phyloP scores from a whole-genome alignment of 2,888 invertebrate species.

The Smittia aterrima region DNA sequence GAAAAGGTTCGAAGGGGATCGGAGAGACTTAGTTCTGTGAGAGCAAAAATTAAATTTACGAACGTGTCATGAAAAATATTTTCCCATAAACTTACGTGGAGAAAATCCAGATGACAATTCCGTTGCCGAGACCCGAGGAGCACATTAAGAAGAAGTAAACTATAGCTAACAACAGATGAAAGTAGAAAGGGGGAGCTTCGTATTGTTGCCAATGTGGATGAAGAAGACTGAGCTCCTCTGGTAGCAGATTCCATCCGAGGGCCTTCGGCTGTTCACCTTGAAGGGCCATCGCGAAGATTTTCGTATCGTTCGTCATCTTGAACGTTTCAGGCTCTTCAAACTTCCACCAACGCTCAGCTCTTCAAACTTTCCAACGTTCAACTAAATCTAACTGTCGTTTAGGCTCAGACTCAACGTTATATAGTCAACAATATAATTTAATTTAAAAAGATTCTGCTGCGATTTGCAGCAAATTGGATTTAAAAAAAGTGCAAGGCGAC shows the following conservation, averaged over 20 bases:
- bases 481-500: no score
- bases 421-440: background rate
- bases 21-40: slow-evolving; percentile 64
- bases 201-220: slow-evolving; percentile 63
- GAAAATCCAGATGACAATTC: slow-evolving; percentile 71
- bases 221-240: slow-evolving; percentile 63
- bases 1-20: slow-evolving; percentile 69
- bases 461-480: no score
- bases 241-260: slow-evolving; percentile 69
- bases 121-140: slow-evolving; percentile 65
- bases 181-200: slow-evolving; percentile 62
- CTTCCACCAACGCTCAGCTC: background rate
- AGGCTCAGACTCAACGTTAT: background rate
- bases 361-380: background rate
- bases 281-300: background rate
- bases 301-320: background rate
- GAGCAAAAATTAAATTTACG: slow-evolving; percentile 25
- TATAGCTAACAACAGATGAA: slow-evolving; percentile 65
- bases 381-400: background rate
- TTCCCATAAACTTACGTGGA: slow-evolving; percentile 68
- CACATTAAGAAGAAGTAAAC: slow-evolving; percentile 63
- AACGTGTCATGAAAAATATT: background rate
- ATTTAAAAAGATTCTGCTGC: background rate
- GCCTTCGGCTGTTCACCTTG: slow-evolving; percentile 45
- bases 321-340: background rate